Evolutionary conservation across 2,888 invertebrate species (phyloP).

Genomic region (Alloplasta piceator): DNA sequence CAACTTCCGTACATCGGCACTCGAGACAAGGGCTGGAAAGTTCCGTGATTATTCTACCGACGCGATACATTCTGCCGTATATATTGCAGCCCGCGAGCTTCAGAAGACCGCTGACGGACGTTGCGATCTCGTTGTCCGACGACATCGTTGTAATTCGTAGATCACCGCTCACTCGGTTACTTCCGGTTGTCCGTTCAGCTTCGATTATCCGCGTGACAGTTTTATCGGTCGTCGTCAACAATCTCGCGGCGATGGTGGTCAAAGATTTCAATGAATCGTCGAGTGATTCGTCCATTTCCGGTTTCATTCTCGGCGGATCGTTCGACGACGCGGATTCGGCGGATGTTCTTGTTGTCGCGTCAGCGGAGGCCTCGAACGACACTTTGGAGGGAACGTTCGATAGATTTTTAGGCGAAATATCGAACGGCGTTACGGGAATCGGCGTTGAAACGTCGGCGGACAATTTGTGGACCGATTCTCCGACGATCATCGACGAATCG

Average conservation of each 20-base stretch:
- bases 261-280: slow-evolving; percentile 34
- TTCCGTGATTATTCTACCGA: slow-evolving; percentile 92
- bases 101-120: slow-evolving; percentile 85
- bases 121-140: slow-evolving; percentile 74
- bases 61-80: slow-evolving; percentile 94
- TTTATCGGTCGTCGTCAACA: slow-evolving; percentile 39
- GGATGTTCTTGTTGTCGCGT: background rate
- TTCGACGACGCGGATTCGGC: slow-evolving; percentile 14
- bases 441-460: too few relatives aligned
- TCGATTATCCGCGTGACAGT: slow-evolving; percentile 15
- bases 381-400: too few relatives aligned
- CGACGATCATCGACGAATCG: slow-evolving; percentile 2
- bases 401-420: too few relatives aligned
- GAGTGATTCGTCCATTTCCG: background rate
- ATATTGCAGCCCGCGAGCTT: slow-evolving; percentile 95
- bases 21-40: slow-evolving; percentile 92
- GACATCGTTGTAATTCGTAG: slow-evolving; percentile 66
- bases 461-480: too few relatives aligned
- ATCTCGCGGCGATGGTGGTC: slow-evolving; percentile 55
- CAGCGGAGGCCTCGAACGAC: too few relatives aligned
- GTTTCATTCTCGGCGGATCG: background rate
- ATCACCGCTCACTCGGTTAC: too few relatives aligned
- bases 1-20: slow-evolving; percentile 94
- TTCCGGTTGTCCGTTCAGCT: too few relatives aligned
- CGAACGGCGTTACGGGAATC: too few relatives aligned